Evolutionary conservation across 2,888 invertebrate species (phyloP).

Genomic region (Drosophila nr. perissopoda): DNA sequence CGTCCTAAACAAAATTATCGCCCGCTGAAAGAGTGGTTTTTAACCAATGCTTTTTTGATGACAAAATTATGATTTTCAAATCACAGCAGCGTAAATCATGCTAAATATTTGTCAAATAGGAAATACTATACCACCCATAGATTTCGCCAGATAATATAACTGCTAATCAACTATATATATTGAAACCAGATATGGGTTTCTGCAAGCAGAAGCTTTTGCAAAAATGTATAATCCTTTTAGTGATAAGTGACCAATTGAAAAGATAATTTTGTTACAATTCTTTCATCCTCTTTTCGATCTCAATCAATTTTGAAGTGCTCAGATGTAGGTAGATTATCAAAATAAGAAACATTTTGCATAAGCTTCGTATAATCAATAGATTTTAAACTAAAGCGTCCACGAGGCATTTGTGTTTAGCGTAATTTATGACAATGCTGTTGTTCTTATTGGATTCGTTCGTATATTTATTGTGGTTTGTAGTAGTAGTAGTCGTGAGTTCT

Average conservation of each 20-base stretch:
- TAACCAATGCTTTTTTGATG: background rate
- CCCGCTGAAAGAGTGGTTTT: background rate
- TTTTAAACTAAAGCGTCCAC: background rate
- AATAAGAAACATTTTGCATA: background rate
- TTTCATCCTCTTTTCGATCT: background rate
- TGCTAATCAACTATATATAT: background rate
- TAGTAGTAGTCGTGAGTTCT: constrained; percentile 28
- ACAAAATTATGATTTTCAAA: background rate
- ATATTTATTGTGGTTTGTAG: background rate
- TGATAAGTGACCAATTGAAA: background rate
- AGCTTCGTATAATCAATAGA: background rate
- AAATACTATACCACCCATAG: background rate
- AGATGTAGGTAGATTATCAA: background rate
- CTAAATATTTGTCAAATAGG: background rate
- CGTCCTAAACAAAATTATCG: background rate
- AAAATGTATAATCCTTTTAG: background rate
- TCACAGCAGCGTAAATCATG: background rate
- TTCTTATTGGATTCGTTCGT: constrained; percentile 9
- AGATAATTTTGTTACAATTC: background rate
- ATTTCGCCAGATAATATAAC: background rate
- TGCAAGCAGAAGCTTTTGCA: background rate
- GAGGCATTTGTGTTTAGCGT: background rate
- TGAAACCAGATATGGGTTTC: background rate
- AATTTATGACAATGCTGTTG: constrained; percentile 7
- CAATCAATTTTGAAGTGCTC: background rate